Base-by-base conservation (phyloP, 2,888 invertebrate species). In the Agrochola lota region DNA sequence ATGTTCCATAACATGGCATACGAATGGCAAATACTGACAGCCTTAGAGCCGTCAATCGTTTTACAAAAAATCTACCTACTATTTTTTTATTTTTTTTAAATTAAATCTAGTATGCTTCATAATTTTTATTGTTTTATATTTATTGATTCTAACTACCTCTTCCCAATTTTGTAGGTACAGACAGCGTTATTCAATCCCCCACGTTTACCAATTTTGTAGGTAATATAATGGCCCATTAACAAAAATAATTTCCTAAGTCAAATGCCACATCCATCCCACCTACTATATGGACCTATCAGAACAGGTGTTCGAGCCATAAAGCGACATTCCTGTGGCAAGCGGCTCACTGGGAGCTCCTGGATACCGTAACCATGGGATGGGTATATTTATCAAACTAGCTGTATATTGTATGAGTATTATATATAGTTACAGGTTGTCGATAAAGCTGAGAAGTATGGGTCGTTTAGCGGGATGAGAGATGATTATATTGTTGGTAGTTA, bases 231-330 rank as follows among this genome's bases (percentile, higher is more conserved):
- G 20, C 20, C 20, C 5, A 15, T 26, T 59, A 17, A 15, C 15
- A 0, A 17, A 17, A 59, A 26, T 3, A 30, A 26, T 59, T 59
- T 59, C 17, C 30, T 30, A 6, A 49, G 23, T 23, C 0, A 1
- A 6, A 59, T 59, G 20, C 69, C 88, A n/a, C 73, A 81, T 85
- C 81, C 72, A 84, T 23, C 0, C 0, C 11, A 72, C 8, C 40
- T 43, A 64, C 55, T 82, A 67, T 55, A 23, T 30, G 72, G 72
- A 0, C 69, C 64, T 17, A 86, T 87, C 82, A 68, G 62, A 85
- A 88, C 90, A 92, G 91, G 91, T 93, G 91, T 81, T 69, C 60
- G 83, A 78, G 83, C 87, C 82, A 90, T 82, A 73, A 86, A 86
- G 84, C 71, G 84, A 86, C 86, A 87, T 87, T 87, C 87, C 77